These are phyloP conservation scores for Artibeus lituratus DNA, from an alignment of 2,797 vertebrate species.

Conservation along the genomic window DNA sequence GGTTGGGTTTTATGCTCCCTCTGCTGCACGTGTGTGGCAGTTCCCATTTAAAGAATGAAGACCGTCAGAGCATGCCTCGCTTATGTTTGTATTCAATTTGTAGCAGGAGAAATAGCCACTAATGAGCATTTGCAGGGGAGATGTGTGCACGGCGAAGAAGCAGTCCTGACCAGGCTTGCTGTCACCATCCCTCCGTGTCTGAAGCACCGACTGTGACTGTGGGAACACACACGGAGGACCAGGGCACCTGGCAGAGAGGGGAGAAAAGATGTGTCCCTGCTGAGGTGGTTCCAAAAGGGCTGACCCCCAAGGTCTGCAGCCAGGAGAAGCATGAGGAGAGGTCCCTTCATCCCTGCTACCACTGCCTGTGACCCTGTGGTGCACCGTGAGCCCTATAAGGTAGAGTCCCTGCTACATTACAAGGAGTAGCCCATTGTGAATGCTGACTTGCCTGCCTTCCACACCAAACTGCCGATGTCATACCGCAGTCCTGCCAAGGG, in stretches of 20 bases:
- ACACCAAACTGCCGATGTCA: neutral
- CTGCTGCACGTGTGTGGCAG: neutral
- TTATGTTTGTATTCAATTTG: conserved; percentile 38
- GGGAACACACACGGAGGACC: neutral
- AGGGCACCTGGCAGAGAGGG: neutral
- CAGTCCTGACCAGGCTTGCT: neutral
- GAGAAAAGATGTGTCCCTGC: neutral
- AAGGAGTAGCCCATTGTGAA: neutral
- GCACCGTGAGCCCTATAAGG: accelerated
- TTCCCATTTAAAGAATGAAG: conserved; percentile 3
- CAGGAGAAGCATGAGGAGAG: accelerated
- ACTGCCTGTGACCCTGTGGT: neutral
- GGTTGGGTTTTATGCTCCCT: neutral
- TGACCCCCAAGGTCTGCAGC: neutral
- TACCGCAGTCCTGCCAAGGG: neutral
- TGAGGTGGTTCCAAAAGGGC: accelerated
- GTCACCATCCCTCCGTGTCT: neutral
- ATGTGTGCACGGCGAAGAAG: neutral
- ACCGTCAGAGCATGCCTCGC: neutral
- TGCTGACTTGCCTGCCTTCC: neutral
- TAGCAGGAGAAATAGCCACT: conserved; percentile 29
- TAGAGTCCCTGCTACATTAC: no score
- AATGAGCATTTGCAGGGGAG: conserved; percentile 21
- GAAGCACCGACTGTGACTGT: neutral
- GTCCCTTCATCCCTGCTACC: neutral